These are phyloP conservation scores for Melanotaenia duboulayi DNA, from an alignment of 2,113 vertebrate genomes.

Conservation along the genomic window DNA sequence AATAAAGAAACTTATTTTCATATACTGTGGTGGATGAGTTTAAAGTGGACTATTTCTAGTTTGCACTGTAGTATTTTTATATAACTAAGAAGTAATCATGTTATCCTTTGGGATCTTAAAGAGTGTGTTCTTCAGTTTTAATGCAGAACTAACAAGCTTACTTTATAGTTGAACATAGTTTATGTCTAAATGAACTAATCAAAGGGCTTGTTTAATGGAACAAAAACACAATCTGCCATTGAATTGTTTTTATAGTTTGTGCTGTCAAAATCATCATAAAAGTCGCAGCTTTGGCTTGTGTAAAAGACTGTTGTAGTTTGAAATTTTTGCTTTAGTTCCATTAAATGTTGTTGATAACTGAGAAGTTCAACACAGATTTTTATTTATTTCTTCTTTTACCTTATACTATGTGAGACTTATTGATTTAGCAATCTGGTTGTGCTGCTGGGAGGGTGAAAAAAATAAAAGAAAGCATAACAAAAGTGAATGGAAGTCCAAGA, in stretches of 20 bases:
- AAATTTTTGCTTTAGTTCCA: not conserved
- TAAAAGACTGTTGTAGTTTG: not conserved
- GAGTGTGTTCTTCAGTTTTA: slow-evolving; percentile 15
- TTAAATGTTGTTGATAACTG: slow-evolving; percentile 6
- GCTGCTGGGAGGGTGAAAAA: slow-evolving; percentile 9
- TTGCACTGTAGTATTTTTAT: not conserved
- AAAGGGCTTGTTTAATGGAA: slow-evolving; percentile 48
- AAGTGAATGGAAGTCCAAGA: slow-evolving; percentile 33
- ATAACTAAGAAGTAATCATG: slow-evolving; percentile 17
- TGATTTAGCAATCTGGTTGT: slow-evolving; percentile 15
- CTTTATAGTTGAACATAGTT: slow-evolving; percentile 25
- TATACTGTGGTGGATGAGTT: not conserved
- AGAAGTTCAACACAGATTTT: not conserved
- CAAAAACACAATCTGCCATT: slow-evolving; percentile 5
- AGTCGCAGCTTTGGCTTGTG: slow-evolving; percentile 1
- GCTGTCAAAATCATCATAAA: not conserved
- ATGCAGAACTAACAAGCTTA: not conserved
- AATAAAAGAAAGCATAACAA: not conserved
- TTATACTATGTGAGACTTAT: slow-evolving; percentile 16
- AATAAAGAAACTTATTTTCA: not conserved
- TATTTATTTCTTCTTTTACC: not conserved
- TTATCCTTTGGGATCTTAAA: slow-evolving; percentile 3
- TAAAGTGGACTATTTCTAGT: not conserved
- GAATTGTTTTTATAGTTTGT: not conserved
- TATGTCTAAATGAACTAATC: slow-evolving; percentile 16